Base-by-base conservation (phyloP, 2,113 vertebrate species). In the Chrysemys picta region DNA sequence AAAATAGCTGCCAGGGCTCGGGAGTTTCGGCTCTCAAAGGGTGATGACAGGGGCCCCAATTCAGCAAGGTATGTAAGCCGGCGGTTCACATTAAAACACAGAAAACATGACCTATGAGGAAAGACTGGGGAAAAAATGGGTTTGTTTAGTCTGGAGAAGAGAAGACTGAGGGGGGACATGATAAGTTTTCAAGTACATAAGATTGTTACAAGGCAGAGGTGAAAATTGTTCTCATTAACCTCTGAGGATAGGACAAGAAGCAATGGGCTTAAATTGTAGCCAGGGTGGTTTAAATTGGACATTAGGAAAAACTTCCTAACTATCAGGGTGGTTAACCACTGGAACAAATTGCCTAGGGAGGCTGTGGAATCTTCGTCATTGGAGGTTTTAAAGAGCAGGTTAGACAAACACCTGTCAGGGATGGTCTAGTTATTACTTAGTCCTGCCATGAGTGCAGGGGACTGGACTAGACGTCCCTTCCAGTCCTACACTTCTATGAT, bases 1-100 rank as follows among this genome's bases (percentile, higher is more conserved):
- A n/a, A 95, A 82, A 0, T 5, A 53, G 2, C 2, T 16, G 17
- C 0, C 54, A 3, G 38, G 19, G 2, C 22, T 31, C 69, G 78
- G 35, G 86, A 80, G 53, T 11, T 31, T 81, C 49, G 72, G 10
- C 42, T 56, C 25, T 82, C 57, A 49, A 24, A 80, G 6, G 14
- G 47, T 54, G 12, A 5, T 80, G 38, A 56, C 85, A 42, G 1
- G 12, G 83, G 27, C 16, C 79, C 9, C 5, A 9, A 4, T 16
- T 78, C 62, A 85, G 81, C 38, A 59, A 25, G 47, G 10, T 9
- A 76, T 10, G 6, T 17, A 86, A n/a, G 80, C 5, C 78, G 54
- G 47, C 16, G 49, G 54, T 53, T 75, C 90, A 83, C 10, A 12
- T 81, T 47, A 79, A 62, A 31, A 62, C 59, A 62, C 31, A 35